phyloP scores from a whole-genome alignment of 2,888 invertebrate genomes.

The Apantesis nais region DNA sequence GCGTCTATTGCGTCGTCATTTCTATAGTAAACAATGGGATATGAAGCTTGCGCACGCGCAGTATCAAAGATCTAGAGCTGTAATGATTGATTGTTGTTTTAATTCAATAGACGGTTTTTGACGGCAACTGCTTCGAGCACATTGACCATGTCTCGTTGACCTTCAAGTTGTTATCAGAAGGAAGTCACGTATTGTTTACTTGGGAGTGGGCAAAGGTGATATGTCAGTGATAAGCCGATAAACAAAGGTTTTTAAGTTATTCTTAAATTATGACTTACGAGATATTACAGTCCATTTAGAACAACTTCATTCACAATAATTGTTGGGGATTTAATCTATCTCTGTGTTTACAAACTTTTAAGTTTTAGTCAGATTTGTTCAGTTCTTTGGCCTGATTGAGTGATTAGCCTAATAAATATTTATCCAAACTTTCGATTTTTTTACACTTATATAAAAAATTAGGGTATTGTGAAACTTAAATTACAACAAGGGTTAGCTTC shows the following conservation, averaged over 20 bases:
- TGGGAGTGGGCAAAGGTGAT: conserved; percentile 4
- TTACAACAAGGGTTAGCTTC: too few species aligned
- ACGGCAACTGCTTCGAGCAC: conserved; percentile 21
- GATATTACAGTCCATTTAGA: too few species aligned
- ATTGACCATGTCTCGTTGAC: conserved; percentile 18
- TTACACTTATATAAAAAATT: too few species aligned
- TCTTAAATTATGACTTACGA: too few species aligned
- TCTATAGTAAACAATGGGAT: conserved; percentile 43
- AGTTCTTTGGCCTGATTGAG: not conserved
- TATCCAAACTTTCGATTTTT: too few species aligned
- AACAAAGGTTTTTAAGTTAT: not conserved
- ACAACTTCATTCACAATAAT: not conserved
- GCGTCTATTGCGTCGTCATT: not conserved
- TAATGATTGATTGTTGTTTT: conserved; percentile 56
- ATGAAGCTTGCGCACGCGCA: conserved; percentile 28
- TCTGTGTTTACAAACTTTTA: not conserved
- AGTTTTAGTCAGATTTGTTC: not conserved
- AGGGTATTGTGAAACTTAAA: too few species aligned
- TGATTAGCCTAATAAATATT: too few species aligned
- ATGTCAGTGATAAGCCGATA: not conserved
- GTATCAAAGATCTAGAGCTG: conserved; percentile 49
- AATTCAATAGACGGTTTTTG: conserved; percentile 51
- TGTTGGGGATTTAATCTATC: not conserved
- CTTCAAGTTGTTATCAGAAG: conserved; percentile 35
- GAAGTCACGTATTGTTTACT: conserved; percentile 33